phyloP scores from a whole-genome alignment of 2,797 vertebrate species.

The Schizopygopsis pylzovi region DNA sequence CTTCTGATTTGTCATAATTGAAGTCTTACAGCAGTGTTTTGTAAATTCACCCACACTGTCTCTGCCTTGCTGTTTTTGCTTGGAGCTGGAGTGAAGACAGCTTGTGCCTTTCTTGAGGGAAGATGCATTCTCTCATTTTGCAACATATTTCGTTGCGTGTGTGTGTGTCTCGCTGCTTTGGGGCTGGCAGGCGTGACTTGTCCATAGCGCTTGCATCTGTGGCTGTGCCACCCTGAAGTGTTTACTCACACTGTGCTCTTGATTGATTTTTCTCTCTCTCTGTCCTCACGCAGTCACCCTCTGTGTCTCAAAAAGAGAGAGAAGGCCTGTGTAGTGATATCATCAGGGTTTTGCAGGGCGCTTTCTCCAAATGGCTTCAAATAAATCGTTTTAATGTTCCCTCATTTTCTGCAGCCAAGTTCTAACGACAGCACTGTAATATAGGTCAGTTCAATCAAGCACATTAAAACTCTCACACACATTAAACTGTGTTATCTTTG shows the following conservation, averaged over 20 bases:
- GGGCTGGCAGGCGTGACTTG: constrained; percentile 60
- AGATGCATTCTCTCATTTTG: constrained; percentile 41
- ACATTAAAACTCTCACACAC: constrained; percentile 18
- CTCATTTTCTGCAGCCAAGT: constrained; percentile 22
- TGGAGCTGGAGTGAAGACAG: constrained; percentile 15
- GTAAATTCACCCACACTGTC: constrained; percentile 1
- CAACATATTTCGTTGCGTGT: constrained; percentile 30
- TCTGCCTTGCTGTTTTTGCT: constrained; percentile 2
- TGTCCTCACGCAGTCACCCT: constrained; percentile 20
- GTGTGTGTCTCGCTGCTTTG: constrained; percentile 49
- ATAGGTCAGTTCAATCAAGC: constrained; percentile 6
- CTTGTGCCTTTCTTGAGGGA: constrained; percentile 41
- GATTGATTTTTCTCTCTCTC: constrained; percentile 51
- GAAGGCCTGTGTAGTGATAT: constrained; percentile 4
- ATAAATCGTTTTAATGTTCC: constrained; percentile 36
- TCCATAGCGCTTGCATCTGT: constrained; percentile 54
- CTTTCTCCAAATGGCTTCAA: constrained; percentile 13
- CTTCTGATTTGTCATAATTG: background rate
- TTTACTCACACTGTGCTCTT: constrained; percentile 56
- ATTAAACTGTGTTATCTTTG: background rate
- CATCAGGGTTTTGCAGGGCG: constrained; percentile 14
- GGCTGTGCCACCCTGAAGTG: constrained; percentile 63
- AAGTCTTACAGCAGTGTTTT: background rate
- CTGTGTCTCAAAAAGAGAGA: constrained; percentile 30
- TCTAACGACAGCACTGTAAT: constrained; percentile 1